These are phyloP conservation scores for Heterodera carotae DNA, from an alignment of 1,140 invertebrate genomes.

Conservation along the genomic window DNA sequence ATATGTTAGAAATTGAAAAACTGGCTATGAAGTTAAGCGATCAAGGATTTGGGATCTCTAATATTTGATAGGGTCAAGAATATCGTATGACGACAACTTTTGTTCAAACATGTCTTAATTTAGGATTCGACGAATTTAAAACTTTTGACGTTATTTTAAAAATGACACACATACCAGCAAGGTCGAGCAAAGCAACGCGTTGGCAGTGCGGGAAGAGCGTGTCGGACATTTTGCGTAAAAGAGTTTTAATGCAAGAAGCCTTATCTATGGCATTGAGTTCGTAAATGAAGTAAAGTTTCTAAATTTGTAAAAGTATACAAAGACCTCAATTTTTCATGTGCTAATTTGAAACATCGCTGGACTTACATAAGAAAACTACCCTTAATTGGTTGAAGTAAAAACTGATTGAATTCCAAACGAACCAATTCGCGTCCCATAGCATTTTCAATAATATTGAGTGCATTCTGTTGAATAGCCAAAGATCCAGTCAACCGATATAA, in stretches of 20 bases:
- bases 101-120: neutral
- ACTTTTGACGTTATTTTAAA: too few species aligned
- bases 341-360: too few species aligned
- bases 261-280: slow-evolving; percentile 28
- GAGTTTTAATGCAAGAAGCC: slow-evolving; percentile 17
- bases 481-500: slow-evolving; percentile 26
- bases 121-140: too few species aligned
- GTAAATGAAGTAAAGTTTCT: slow-evolving; percentile 26
- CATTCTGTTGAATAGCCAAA: slow-evolving; percentile 23
- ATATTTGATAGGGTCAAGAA: neutral
- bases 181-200: slow-evolving; percentile 26
- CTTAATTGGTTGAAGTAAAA: too few species aligned
- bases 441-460: slow-evolving; percentile 24
- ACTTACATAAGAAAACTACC: too few species aligned
- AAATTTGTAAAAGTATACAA: too few species aligned
- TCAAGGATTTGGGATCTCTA: too few species aligned
- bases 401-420: too few species aligned
- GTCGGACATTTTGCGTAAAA: slow-evolving; percentile 33
- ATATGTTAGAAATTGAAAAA: too few species aligned
- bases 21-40: too few species aligned
- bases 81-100: too few species aligned
- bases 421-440: slow-evolving; percentile 23
- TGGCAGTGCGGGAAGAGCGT: slow-evolving; percentile 28
- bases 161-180: slow-evolving; percentile 12
- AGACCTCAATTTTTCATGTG: too few species aligned